Percentiles rank a stretch among this genome's conserved stretches.
Conservation (phyloP, 2,113 vertebrate genomes). For the Ancistrus triradiatus region DNA sequence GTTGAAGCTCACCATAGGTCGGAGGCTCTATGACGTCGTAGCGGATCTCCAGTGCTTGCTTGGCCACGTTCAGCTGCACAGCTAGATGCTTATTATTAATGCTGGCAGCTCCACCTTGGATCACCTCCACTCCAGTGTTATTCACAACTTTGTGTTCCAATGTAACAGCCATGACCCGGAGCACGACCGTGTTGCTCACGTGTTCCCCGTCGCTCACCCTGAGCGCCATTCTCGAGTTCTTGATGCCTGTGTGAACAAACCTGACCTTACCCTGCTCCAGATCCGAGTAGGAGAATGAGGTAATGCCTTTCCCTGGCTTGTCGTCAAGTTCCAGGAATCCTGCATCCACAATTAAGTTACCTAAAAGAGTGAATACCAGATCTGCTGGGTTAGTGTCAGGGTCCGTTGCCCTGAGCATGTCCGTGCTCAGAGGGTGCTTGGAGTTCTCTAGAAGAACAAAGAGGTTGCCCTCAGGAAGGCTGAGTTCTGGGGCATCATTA, state of each 20-base stretch:
- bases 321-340: slow-evolving; percentile 78
- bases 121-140: slow-evolving; percentile 69
- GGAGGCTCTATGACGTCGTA: slow-evolving; percentile 71
- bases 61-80: slow-evolving; percentile 67
- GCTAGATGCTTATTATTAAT: slow-evolving; percentile 72
- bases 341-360: slow-evolving; percentile 67
- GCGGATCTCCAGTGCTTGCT: slow-evolving; percentile 63
- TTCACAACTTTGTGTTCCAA: slow-evolving; percentile 73
- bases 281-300: slow-evolving; percentile 69
- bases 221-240: slow-evolving; percentile 74
- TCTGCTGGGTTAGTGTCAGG: slow-evolving; percentile 67
- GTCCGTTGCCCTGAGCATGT: slow-evolving; percentile 70
- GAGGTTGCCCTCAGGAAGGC: slow-evolving; percentile 73
- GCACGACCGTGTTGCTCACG: slow-evolving; percentile 79
- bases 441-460: slow-evolving; percentile 74
- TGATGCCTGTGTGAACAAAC: slow-evolving; percentile 75
- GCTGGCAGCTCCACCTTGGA: slow-evolving; percentile 66
- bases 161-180: slow-evolving; percentile 72
- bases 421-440: slow-evolving; percentile 68
- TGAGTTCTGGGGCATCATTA: slow-evolving; percentile 79
- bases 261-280: slow-evolving; percentile 72
- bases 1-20: slow-evolving; percentile 75
- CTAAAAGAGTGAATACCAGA: slow-evolving; percentile 74
- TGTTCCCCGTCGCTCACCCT: slow-evolving; percentile 81
- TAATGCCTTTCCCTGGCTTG: slow-evolving; percentile 59